Conservation (phyloP, 2,113 vertebrate genomes). For the Pithys albifrons region DNA sequence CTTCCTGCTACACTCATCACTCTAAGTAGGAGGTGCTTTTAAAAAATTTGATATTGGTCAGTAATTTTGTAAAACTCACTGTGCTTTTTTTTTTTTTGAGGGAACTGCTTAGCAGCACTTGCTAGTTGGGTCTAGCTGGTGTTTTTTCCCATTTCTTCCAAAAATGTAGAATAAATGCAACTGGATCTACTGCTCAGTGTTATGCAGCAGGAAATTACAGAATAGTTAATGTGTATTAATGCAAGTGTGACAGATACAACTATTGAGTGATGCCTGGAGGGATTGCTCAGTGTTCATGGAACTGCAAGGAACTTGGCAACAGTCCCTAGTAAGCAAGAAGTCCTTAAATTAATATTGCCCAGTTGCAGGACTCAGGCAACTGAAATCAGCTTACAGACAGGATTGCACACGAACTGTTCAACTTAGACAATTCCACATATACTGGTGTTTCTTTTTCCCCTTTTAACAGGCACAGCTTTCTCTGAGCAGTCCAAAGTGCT, state of each 20-base stretch:
- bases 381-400: neutral
- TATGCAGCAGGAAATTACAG: neutral
- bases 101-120: neutral
- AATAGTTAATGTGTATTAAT: neutral
- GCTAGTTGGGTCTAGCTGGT: neutral
- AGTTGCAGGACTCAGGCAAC: neutral
- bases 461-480: neutral
- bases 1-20: neutral
- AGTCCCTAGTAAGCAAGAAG: neutral
- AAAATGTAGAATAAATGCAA: neutral
- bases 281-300: neutral
- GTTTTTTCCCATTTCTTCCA: neutral
- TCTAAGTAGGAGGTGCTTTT: neutral
- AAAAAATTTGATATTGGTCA: neutral
- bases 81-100: neutral
- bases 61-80: neutral
- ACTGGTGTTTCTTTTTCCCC: neutral
- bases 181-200: neutral
- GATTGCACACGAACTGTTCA: neutral
- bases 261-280: neutral
- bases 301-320: conserved; percentile 21
- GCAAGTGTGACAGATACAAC: neutral
- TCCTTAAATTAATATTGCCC: conserved; percentile 29
- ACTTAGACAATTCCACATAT: neutral
- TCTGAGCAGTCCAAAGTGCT: neutral